phyloP scores from a whole-genome alignment of 2,888 invertebrate species.

The Drosophila anomalata region DNA sequence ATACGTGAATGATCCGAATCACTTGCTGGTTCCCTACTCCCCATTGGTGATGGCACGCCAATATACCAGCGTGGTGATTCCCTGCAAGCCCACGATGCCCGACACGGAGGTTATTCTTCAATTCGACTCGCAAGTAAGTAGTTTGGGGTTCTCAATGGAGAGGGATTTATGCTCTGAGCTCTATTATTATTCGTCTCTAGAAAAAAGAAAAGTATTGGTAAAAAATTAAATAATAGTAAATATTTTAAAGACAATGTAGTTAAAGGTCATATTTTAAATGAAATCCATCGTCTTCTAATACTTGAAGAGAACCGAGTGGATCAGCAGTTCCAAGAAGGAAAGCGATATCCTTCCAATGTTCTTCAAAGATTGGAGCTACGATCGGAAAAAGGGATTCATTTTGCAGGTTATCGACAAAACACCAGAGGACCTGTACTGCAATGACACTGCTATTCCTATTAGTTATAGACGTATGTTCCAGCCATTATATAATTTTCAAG shows the following conservation, averaged over 20 bases:
- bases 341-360: conserved; percentile 48
- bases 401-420: conserved; percentile 55
- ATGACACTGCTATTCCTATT: conserved; percentile 8
- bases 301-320: conserved; percentile 27
- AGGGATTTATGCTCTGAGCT: background rate
- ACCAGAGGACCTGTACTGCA: conserved; percentile 55
- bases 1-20: conserved; percentile 85
- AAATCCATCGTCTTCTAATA: conserved; percentile 20
- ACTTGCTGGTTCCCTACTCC: conserved; percentile 83
- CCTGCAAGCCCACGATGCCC: conserved; percentile 88
- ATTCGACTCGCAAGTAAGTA: conserved; percentile 82
- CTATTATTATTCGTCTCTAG: background rate
- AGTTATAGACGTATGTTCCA: conserved; percentile 16
- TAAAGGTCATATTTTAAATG: background rate
- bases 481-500: background rate
- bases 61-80: conserved; percentile 85
- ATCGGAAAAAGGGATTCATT: conserved; percentile 72
- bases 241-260: background rate
- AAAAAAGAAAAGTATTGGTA: background rate
- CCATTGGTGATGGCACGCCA: conserved; percentile 82
- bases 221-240: background rate
- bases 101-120: conserved; percentile 85
- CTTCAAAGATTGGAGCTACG: conserved; percentile 60
- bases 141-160: background rate
- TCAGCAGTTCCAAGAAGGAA: conserved; percentile 57